Evolutionary conservation across 2,797 vertebrate genomes (phyloP).

Genomic region (Mus spretus): DNA sequence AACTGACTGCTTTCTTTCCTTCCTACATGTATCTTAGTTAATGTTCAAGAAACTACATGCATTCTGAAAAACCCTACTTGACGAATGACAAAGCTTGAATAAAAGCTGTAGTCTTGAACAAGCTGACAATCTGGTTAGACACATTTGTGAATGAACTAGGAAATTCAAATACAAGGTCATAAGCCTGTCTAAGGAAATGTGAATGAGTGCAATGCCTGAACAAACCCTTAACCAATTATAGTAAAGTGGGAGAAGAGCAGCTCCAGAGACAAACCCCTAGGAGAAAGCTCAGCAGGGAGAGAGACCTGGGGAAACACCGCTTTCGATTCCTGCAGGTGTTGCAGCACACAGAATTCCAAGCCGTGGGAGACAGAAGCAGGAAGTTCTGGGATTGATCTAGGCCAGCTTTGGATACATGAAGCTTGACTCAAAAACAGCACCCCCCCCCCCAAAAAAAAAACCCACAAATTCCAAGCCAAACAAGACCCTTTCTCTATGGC

Average conservation of each 20-base stretch:
- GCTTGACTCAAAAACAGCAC: not conserved
- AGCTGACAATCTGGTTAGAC: not conserved
- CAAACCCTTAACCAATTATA: not conserved
- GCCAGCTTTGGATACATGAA: not conserved
- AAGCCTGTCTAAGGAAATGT: not conserved
- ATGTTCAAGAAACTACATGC: not conserved
- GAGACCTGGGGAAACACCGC: not conserved
- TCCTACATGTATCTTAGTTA: not conserved
- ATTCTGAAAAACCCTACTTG: not conserved
- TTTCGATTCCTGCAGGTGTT: not conserved
- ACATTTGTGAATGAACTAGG: slow-evolving; percentile 24
- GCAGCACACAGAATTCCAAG: not conserved
- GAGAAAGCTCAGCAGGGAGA: not conserved
- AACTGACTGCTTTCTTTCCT: not conserved
- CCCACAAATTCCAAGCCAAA: not conserved
- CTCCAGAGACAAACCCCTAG: not conserved
- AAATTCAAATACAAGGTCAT: slow-evolving; percentile 41
- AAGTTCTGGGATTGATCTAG: not conserved
- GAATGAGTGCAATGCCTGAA: not conserved
- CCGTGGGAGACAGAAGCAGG: not conserved
- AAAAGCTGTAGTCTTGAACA: slow-evolving; percentile 3
- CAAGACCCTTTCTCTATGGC: not conserved
- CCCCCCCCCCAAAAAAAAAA: not conserved
- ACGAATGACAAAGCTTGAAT: slow-evolving; percentile 44
- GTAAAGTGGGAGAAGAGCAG: not conserved